Evolutionary conservation across 2,888 invertebrate genomes (phyloP), one percentile per base, ranked within the genome.

Genomic region (Hipparchia sbordonii): DNA sequence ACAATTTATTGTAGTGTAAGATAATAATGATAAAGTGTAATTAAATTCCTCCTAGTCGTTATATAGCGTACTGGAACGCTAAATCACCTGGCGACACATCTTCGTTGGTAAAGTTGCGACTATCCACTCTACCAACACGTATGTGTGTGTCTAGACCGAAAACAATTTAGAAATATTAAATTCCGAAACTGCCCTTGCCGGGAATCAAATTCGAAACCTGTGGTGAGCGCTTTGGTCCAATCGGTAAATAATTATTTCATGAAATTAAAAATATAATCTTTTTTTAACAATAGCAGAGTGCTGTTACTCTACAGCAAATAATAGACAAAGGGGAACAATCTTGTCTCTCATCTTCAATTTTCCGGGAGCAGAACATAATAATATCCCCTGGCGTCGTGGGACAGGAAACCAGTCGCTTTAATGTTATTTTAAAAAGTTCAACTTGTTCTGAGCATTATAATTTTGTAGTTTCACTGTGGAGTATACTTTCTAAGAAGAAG

Each of bases 361-460:
- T 57, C 67, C 67, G 67, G 56, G 67, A 67, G 56, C 57, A 56
- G 45, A 57, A 57, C 56, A 67, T 67, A 67, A 67, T 67, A 67
- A 67, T 57, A 67, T 57, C n/a, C 67, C 13, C 13, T 57, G 66
- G 67, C 57, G 75, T 73, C 66, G 54, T 66, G 59, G 69, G 48
- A 73, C 51, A 13, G 61, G 66, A 71, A 70, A 73, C 66, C 45
- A 74, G 73, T 71, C 65, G 72, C 65, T 76, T 67, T 70, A 70
- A 75, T 72, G 73, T 74, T 74, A 72, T 72, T 74, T 74, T 70
- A 68, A 70, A 72, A 69, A 74, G 71, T 71, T 72, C 68, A 63
- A 70, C 45, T 56, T 56, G 57, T 54, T 46, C 57, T 4, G 45
- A 56, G 57, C 13, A 67, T 67, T 67, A 57, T 67, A 56, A 67